A percentile compares a stretch with the other conserved stretches of the same genome.
Conservation (phyloP, 1,140 invertebrate species). For the Conus betulinus region DNA sequence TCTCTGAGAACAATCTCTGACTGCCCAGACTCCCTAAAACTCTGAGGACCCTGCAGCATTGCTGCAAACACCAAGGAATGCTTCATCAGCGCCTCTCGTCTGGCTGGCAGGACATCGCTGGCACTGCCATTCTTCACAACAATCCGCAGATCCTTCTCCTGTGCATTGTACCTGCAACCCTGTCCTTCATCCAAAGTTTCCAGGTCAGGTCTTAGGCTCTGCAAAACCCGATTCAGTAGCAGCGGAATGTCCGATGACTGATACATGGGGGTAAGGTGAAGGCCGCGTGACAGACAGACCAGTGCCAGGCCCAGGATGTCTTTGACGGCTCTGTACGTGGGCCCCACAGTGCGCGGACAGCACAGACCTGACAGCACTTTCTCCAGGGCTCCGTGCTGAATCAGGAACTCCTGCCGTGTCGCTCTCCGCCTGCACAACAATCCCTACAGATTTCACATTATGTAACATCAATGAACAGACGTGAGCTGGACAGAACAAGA, state of each 20-base stretch:
- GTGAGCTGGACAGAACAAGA: too few species aligned
- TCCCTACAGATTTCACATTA: too few species aligned
- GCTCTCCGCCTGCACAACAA: background rate
- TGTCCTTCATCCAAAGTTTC: background rate
- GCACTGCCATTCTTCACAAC: constrained; percentile 9
- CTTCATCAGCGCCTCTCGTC: constrained; percentile 39
- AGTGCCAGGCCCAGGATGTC: background rate
- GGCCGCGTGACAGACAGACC: background rate
- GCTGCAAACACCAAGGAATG: constrained; percentile 59
- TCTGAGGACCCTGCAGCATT: constrained; percentile 54
- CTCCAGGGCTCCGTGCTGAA: constrained; percentile 12
- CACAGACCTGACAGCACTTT: background rate
- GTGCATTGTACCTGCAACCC: background rate
- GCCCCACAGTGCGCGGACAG: background rate
- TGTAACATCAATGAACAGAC: too few species aligned
- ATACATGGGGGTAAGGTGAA: background rate
- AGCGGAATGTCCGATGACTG: background rate
- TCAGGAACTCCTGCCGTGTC: constrained; percentile 19
- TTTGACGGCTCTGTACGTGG: background rate
- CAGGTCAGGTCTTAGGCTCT: background rate
- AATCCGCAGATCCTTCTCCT: constrained; percentile 21
- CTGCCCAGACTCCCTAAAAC: constrained; percentile 55
- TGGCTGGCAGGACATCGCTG: constrained; percentile 41
- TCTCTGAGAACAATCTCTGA: constrained; percentile 52
- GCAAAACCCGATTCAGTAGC: constrained; percentile 9